These are phyloP conservation scores for Meloidogyne hapla DNA, from an alignment of 1,140 invertebrate species.

Conservation along the genomic window DNA sequence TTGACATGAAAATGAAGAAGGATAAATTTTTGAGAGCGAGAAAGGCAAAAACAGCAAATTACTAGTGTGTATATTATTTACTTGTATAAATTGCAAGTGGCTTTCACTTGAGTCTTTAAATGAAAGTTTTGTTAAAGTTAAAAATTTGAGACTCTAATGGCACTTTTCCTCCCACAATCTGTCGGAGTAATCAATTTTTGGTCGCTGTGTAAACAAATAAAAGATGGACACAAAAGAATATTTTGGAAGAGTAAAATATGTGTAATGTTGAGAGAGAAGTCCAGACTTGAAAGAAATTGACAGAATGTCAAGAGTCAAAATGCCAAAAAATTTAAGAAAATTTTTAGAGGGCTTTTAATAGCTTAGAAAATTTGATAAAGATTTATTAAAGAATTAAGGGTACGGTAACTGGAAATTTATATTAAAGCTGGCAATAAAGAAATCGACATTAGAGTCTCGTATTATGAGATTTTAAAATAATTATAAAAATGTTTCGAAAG, in stretches of 20 bases:
- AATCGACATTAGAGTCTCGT: too few species aligned
- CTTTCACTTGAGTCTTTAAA: neutral
- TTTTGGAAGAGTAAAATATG: neutral
- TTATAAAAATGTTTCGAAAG: too few species aligned
- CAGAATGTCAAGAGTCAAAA: neutral
- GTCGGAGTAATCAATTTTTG: neutral
- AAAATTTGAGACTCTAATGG: neutral
- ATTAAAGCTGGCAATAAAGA: too few species aligned
- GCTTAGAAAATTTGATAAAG: neutral
- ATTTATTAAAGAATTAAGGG: too few species aligned
- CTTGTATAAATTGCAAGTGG: neutral
- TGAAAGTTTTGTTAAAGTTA: neutral
- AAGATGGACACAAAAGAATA: neutral
- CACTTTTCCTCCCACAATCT: neutral
- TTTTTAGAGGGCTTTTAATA: too few species aligned
- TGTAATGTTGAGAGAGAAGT: neutral
- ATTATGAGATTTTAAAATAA: too few species aligned
- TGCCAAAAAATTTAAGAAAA: neutral
- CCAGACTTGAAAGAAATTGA: neutral
- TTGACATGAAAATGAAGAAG: neutral
- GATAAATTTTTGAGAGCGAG: neutral
- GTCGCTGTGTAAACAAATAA: neutral
- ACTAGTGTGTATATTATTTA: neutral
- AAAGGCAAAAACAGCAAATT: neutral
- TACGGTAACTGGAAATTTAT: neutral